Conservation (phyloP, 2,113 vertebrate species). For the Mustelus asterias region DNA sequence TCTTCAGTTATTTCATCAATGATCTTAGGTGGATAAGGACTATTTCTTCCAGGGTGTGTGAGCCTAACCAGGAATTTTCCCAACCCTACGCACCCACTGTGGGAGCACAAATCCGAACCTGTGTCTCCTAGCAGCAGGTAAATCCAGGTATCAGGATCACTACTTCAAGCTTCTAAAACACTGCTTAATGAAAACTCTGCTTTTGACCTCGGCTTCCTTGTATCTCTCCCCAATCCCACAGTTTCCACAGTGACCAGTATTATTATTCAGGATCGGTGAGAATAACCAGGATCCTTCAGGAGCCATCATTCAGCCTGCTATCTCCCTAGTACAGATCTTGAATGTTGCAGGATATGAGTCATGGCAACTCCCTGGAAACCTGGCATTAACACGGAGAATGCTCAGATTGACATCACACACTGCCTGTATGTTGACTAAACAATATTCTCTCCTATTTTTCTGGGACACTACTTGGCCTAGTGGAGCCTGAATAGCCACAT, state of each 20-base stretch:
- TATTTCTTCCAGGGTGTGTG: too few relatives aligned
- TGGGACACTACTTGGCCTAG: background rate
- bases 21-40: too few relatives aligned
- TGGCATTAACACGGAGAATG: background rate
- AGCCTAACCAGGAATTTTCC: too few relatives aligned
- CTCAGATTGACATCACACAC: background rate
- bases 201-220: background rate
- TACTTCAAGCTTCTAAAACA: background rate
- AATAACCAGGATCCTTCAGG: background rate
- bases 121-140: background rate
- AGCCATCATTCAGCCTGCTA: background rate
- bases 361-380: background rate
- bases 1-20: too few relatives aligned
- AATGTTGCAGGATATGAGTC: background rate
- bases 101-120: too few relatives aligned
- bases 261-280: background rate
- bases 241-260: background rate
- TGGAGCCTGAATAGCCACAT: background rate
- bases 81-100: too few relatives aligned
- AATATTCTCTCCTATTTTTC: background rate
- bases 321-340: background rate
- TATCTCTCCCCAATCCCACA: background rate
- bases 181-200: background rate
- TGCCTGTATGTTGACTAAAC: background rate
- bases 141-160: background rate